These are phyloP conservation scores for Apolygus lucorum DNA, from an alignment of 1,140 invertebrate species.

Conservation along the genomic window DNA sequence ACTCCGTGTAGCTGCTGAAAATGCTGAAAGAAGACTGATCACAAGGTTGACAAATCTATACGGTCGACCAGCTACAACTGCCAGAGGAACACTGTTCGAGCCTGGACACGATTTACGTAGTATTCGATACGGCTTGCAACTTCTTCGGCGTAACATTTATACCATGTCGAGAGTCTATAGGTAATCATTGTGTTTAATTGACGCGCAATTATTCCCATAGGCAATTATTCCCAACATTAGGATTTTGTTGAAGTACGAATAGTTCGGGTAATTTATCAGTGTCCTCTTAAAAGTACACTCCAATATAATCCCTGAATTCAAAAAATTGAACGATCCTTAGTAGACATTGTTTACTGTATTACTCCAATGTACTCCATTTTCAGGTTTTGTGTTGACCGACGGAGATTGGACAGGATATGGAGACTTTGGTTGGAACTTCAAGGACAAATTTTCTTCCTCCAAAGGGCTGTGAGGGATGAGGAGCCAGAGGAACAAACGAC, in stretches of 20 bases:
- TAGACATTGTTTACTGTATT: no score
- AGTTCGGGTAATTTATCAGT: no score
- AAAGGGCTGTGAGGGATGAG: constrained; percentile 41
- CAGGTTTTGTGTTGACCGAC: constrained; percentile 40
- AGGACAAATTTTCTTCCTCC: constrained; percentile 47
- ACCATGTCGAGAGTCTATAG: constrained; percentile 42
- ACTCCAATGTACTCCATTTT: no score
- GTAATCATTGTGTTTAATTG: constrained; percentile 39
- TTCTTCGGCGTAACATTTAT: constrained; percentile 41
- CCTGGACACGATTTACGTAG: constrained; percentile 30
- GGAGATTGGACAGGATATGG: constrained; percentile 40
- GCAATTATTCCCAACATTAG: no score
- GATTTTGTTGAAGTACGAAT: no score
- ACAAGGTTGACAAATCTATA: constrained; percentile 24
- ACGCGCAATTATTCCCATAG: no score
- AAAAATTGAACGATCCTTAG: no score
- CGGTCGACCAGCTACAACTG: constrained; percentile 21
- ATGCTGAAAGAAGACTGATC: constrained; percentile 28
- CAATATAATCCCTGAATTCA: no score
- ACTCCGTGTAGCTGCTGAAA: constrained; percentile 26
- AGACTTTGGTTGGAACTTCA: constrained; percentile 54
- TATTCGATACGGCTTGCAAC: constrained; percentile 36
- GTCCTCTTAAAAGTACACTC: no score
- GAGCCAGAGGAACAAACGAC: background rate
- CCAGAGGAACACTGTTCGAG: background rate